Percentiles rank a stretch among this genome's conserved stretches.
Evolutionary conservation across 2,888 invertebrate genomes (phyloP).

Genomic region (Lycaena phlaeas): DNA sequence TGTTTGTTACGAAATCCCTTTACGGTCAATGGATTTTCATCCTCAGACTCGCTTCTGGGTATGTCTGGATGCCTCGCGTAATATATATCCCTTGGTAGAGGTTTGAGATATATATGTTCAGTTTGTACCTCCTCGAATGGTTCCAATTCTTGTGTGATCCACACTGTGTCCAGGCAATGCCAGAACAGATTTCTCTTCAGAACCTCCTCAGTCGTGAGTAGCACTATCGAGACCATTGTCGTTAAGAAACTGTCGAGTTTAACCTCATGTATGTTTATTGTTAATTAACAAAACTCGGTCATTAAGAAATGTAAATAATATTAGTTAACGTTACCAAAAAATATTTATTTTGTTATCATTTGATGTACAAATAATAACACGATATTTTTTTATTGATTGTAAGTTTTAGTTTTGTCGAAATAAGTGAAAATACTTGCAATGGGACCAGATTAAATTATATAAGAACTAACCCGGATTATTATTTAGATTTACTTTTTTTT

Average conservation of each 20-base stretch:
- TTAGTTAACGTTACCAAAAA: slow-evolving; percentile 7
- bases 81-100: slow-evolving; percentile 51
- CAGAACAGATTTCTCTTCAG: slow-evolving; percentile 55
- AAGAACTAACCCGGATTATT: too few species aligned
- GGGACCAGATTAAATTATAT: too few species aligned
- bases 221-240: slow-evolving; percentile 51
- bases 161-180: slow-evolving; percentile 49
- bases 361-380: too few species aligned
- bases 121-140: slow-evolving; percentile 56
- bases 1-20: slow-evolving; percentile 50
- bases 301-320: slow-evolving; percentile 21
- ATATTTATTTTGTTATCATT: not conserved
- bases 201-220: slow-evolving; percentile 57
- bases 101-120: slow-evolving; percentile 46
- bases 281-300: slow-evolving; percentile 8
- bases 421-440: too few species aligned
- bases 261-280: not conserved
- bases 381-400: too few species aligned
- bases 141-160: slow-evolving; percentile 57
- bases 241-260: too few species aligned
- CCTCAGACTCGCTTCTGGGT: slow-evolving; percentile 61
- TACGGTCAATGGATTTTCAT: slow-evolving; percentile 48
- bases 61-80: slow-evolving; percentile 57
- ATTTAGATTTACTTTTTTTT: too few species aligned
- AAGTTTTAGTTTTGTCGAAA: too few species aligned